These are phyloP conservation scores for Nymphalis urticae DNA, from an alignment of 2,888 invertebrate genomes.

Conservation along the genomic window DNA sequence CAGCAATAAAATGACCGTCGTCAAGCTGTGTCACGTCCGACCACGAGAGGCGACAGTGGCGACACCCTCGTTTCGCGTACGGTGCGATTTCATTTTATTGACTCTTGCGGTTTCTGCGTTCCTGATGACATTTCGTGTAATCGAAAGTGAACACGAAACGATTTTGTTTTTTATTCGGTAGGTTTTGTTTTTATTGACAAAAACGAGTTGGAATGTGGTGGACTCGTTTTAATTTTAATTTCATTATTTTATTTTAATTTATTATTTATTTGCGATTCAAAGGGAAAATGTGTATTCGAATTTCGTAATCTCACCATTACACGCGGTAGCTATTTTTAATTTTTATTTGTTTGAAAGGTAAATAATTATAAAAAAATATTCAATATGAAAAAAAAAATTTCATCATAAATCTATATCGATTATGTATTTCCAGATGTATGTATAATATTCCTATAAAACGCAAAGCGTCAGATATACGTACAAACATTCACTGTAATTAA, in stretches of 20 bases:
- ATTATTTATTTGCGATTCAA: too few relatives aligned
- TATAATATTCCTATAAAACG: neutral
- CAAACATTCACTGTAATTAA: slow-evolving; percentile 23
- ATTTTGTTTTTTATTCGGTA: slow-evolving; percentile 29
- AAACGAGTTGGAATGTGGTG: neutral
- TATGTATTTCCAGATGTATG: neutral
- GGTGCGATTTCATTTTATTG: slow-evolving; percentile 70
- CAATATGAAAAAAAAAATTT: too few relatives aligned
- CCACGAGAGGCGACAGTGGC: slow-evolving; percentile 51
- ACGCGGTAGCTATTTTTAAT: too few relatives aligned
- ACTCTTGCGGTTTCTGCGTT: slow-evolving; percentile 74
- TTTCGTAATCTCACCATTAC: too few relatives aligned
- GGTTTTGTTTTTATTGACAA: slow-evolving; percentile 7
- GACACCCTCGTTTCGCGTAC: slow-evolving; percentile 63
- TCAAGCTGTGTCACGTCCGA: slow-evolving; percentile 76
- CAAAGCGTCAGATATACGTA: neutral
- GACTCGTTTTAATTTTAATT: neutral
- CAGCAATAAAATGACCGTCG: slow-evolving; percentile 81
- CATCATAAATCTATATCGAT: too few relatives aligned
- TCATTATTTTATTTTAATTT: neutral
- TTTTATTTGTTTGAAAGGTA: too few relatives aligned
- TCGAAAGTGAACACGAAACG: slow-evolving; percentile 69
- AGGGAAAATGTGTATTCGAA: too few relatives aligned
- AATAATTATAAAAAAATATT: too few relatives aligned
- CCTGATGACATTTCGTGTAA: slow-evolving; percentile 70